Percentiles rank a stretch among this genome's conserved stretches.
Conservation (phyloP, 2,113 vertebrate genomes). For the Thamnophis sirtalis region DNA sequence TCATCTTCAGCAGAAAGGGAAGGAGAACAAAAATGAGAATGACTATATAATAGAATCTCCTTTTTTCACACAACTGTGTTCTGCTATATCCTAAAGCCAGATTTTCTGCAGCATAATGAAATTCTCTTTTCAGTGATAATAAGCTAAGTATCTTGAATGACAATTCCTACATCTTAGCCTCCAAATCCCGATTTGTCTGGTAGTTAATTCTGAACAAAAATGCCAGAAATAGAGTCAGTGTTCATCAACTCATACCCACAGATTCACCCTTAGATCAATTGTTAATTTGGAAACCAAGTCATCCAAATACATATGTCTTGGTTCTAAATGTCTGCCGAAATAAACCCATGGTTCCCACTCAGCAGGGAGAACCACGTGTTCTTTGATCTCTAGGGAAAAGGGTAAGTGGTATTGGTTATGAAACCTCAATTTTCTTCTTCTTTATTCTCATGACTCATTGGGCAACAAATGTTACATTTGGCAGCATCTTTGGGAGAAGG, state of each 20-base stretch:
- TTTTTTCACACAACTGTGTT: background rate
- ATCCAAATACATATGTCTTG: slow-evolving; percentile 15
- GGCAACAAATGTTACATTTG: background rate
- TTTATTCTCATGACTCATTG: slow-evolving; percentile 24
- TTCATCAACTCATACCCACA: background rate
- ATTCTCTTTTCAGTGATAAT: background rate
- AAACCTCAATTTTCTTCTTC: slow-evolving; percentile 5
- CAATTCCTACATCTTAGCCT: slow-evolving; percentile 5
- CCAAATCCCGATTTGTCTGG: background rate
- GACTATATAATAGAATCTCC: background rate
- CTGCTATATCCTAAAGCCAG: slow-evolving; percentile 5
- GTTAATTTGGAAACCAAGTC: background rate
- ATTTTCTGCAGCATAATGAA: background rate
- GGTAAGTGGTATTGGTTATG: background rate
- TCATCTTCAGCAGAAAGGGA: background rate
- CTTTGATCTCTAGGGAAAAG: slow-evolving; percentile 12
- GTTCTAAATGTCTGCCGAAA: slow-evolving; percentile 6
- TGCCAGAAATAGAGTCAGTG: background rate
- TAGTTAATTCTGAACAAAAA: slow-evolving; percentile 28
- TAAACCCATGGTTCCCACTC: slow-evolving; percentile 18
- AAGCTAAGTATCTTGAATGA: background rate
- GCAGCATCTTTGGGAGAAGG: slow-evolving; percentile 22
- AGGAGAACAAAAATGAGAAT: background rate
- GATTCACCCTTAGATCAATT: background rate
- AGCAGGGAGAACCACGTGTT: slow-evolving; percentile 16